Evolutionary conservation across 2,113 vertebrate species (phyloP).

Genomic region (Cochlearius cochlearius): DNA sequence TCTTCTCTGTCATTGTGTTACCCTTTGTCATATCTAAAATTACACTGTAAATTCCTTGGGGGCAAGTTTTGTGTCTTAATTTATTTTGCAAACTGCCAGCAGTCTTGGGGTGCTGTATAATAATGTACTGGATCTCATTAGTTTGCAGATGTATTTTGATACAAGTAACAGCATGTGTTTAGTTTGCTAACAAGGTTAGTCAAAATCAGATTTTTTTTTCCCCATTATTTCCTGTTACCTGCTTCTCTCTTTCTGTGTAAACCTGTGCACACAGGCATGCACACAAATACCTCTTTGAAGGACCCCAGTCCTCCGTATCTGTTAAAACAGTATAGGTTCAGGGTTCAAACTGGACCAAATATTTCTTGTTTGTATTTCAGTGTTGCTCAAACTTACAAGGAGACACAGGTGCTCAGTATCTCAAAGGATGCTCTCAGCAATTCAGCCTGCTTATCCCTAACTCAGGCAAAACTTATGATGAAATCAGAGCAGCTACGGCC

Average conservation of each 20-base stretch:
- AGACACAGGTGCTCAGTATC: background rate
- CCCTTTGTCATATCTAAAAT: background rate
- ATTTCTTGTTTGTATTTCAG: background rate
- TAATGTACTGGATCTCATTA: background rate
- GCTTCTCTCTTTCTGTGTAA: background rate
- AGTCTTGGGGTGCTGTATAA: background rate
- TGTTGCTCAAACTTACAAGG: background rate
- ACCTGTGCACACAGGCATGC: fast-evolving
- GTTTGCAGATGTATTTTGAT: background rate
- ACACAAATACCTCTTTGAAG: background rate
- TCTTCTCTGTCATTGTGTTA: background rate
- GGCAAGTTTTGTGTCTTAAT: background rate
- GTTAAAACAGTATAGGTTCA: background rate
- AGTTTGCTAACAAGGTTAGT: background rate
- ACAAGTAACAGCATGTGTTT: background rate
- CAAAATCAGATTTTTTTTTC: background rate
- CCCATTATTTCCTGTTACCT: background rate
- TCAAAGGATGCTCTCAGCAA: background rate
- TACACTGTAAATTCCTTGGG: background rate
- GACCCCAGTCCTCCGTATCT: background rate
- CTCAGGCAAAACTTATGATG: background rate
- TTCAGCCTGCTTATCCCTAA: background rate
- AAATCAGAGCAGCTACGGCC: background rate
- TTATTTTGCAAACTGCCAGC: background rate
- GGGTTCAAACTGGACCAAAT: background rate